A percentile compares a stretch with the other conserved stretches of the same genome.
phyloP scores from a whole-genome alignment of 2,888 invertebrate genomes.

The Pseudococcus jackbeardsleyi region DNA sequence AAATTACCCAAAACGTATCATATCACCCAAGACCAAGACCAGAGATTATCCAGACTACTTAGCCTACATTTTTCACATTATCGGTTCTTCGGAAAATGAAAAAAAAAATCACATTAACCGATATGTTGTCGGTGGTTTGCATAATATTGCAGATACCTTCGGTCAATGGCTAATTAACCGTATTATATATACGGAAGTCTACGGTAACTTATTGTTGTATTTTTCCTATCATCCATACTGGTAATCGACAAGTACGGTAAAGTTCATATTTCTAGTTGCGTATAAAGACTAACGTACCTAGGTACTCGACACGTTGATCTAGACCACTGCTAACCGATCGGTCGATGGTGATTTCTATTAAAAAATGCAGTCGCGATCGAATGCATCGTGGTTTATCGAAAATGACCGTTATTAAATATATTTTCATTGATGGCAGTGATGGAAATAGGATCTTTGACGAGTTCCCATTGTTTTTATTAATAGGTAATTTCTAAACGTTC shows the following conservation, averaged over 20 bases:
- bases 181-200: slow-evolving; percentile 40
- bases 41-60: neutral
- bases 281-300: neutral
- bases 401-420: neutral
- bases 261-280: slow-evolving; percentile 42
- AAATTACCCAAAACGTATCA: slow-evolving; percentile 19
- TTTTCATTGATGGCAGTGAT: neutral
- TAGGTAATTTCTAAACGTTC: neutral
- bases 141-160: neutral
- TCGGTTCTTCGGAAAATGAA: neutral
- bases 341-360: slow-evolving; percentile 1
- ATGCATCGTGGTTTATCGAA: neutral
- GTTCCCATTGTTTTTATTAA: slow-evolving; percentile 1
- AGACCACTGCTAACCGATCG: neutral
- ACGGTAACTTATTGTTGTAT: slow-evolving; percentile 4
- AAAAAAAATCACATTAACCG: slow-evolving; percentile 14
- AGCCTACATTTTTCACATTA: neutral
- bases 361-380: slow-evolving; percentile 3
- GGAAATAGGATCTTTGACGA: neutral
- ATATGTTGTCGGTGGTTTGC: neutral
- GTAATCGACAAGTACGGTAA: slow-evolving; percentile 11
- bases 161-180: slow-evolving; percentile 24
- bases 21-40: neutral
- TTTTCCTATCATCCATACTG: slow-evolving; percentile 32
- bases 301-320: neutral